Evolutionary conservation across 1,140 invertebrate species (phyloP).

Genomic region (Hyles euphorbiae): DNA sequence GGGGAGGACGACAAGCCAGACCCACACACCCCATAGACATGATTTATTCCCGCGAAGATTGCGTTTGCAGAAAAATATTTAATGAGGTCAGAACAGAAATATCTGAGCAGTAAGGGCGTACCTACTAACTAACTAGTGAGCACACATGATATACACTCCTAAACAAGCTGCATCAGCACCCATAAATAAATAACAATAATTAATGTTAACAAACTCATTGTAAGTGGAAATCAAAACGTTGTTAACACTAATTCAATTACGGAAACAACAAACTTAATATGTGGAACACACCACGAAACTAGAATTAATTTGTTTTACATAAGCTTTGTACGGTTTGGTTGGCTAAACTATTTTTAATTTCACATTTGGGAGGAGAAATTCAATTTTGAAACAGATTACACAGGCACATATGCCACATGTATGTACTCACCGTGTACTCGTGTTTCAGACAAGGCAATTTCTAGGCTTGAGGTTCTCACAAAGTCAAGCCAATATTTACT

Average conservation of each 20-base stretch:
- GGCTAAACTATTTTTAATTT: constrained; percentile 1
- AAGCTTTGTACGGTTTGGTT: neutral
- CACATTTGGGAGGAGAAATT: neutral
- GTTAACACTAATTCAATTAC: constrained; percentile 3
- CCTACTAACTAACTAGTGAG: neutral
- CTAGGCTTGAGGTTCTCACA: neutral
- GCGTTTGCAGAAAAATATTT: constrained; percentile 22
- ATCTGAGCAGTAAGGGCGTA: neutral
- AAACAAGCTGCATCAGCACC: no score
- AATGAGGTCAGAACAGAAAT: constrained; percentile 16
- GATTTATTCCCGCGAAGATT: constrained; percentile 24
- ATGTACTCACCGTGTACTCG: constrained; percentile 1
- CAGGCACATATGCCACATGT: no score
- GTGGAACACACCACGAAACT: constrained; percentile 1
- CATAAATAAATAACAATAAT: no score
- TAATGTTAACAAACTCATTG: no score
- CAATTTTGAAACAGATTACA: no score
- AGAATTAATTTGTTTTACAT: constrained; percentile 4
- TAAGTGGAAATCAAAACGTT: no score
- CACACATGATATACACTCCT: neutral
- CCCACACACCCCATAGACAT: constrained; percentile 19
- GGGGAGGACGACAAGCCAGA: neutral
- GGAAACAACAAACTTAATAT: constrained; percentile 1
- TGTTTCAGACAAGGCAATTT: neutral
- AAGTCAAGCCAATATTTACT: constrained; percentile 1